Evolutionary conservation across 2,113 vertebrate species (phyloP).

Genomic region (Asarcornis scutulata): DNA sequence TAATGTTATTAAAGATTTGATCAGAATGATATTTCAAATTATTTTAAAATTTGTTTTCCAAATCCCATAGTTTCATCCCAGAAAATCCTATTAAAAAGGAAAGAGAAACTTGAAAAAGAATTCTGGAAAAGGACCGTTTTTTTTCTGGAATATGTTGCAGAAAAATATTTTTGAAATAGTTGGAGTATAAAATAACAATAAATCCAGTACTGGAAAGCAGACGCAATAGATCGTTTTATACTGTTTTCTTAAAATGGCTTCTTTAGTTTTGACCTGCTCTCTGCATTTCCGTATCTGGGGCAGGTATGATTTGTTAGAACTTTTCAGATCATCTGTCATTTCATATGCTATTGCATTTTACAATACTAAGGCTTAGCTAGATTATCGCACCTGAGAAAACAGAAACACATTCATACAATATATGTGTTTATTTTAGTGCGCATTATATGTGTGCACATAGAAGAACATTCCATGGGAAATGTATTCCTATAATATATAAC

Average conservation of each 20-base stretch:
- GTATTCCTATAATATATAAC: neutral
- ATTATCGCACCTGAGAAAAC: neutral
- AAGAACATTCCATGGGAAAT: slow-evolving; percentile 4
- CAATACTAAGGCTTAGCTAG: neutral
- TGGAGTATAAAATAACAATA: neutral
- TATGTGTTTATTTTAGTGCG: slow-evolving; percentile 40
- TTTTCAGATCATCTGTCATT: neutral
- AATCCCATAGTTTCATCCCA: neutral
- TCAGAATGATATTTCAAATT: neutral
- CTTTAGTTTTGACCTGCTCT: slow-evolving; percentile 10
- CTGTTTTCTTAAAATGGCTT: slow-evolving; percentile 15
- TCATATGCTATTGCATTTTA: neutral
- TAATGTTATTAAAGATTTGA: slow-evolving; percentile 32
- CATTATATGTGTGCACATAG: slow-evolving; percentile 12
- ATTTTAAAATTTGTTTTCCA: slow-evolving; percentile 27
- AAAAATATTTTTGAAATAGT: neutral
- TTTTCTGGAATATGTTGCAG: neutral
- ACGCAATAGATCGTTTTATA: neutral
- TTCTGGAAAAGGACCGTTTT: neutral
- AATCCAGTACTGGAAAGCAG: neutral
- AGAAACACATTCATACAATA: slow-evolving; percentile 1
- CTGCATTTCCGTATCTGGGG: neutral
- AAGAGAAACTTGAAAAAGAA: neutral
- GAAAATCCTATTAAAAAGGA: neutral
- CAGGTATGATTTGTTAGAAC: neutral